phyloP scores from a whole-genome alignment of 2,888 invertebrate genomes.

The Himalopsyche tibetana region DNA sequence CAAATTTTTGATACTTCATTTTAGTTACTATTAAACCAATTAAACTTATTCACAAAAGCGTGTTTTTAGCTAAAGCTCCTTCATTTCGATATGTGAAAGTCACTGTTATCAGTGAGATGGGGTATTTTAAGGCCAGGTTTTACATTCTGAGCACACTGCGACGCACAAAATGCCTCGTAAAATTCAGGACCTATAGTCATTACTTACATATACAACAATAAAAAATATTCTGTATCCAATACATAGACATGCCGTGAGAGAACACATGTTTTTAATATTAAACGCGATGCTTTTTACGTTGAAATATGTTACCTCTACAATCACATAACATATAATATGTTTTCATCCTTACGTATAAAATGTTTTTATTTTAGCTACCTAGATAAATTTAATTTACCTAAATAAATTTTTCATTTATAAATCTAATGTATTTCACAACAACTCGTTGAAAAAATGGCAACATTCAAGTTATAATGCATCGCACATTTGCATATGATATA shows the following conservation, averaged over 20 bases:
- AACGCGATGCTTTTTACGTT: not conserved
- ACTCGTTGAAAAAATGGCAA: too few relatives aligned
- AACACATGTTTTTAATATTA: slow-evolving; percentile 5
- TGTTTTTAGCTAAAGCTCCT: not conserved
- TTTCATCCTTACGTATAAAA: too few relatives aligned
- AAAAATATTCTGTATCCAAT: slow-evolving; percentile 1
- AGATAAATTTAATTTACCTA: too few relatives aligned
- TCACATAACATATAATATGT: too few relatives aligned
- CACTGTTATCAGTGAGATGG: slow-evolving; percentile 24
- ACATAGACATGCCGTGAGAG: not conserved
- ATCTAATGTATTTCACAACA: too few relatives aligned
- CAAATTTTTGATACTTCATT: too few relatives aligned
- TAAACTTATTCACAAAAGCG: not conserved
- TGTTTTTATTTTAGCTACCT: too few relatives aligned
- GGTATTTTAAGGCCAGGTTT: slow-evolving; percentile 26
- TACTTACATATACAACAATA: slow-evolving; percentile 14
- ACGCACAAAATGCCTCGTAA: slow-evolving; percentile 41
- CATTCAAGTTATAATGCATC: too few relatives aligned
- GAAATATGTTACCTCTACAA: not conserved
- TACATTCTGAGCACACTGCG: slow-evolving; percentile 27
- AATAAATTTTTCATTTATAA: too few relatives aligned
- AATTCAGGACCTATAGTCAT: not conserved
- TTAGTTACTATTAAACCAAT: too few relatives aligned
- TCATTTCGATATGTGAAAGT: slow-evolving; percentile 4
- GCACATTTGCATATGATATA: too few relatives aligned